Conservation (phyloP, 2,113 vertebrate genomes). For the Gadus chalcogrammus region DNA sequence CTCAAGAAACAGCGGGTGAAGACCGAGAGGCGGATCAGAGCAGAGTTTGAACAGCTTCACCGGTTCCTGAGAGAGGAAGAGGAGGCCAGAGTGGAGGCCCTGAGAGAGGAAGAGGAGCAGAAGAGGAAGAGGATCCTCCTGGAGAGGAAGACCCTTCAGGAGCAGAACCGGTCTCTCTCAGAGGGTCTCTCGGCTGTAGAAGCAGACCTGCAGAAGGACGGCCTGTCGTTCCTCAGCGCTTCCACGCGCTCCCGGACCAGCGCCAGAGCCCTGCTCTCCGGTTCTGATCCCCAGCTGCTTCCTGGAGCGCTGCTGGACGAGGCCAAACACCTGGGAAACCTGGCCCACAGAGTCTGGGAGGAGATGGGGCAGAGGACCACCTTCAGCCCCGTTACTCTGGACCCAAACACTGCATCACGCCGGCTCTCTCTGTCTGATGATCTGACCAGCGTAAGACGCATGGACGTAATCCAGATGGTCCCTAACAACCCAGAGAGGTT, state of each 20-base stretch:
- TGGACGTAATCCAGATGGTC: conserved; percentile 4
- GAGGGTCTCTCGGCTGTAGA: conserved; percentile 39
- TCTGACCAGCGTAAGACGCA: conserved; percentile 31
- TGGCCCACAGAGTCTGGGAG: conserved; percentile 48
- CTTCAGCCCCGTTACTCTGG: conserved; percentile 49
- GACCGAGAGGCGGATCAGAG: conserved; percentile 45
- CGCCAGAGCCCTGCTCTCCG: conserved; percentile 28
- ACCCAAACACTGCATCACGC: conserved; percentile 35
- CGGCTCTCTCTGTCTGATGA: conserved; percentile 46
- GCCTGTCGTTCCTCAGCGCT: conserved; percentile 29
- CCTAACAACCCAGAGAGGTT: conserved; percentile 45
- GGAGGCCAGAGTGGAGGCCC: conserved; percentile 41
- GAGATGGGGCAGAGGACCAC: conserved; percentile 40
- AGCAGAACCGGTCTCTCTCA: conserved; percentile 44
- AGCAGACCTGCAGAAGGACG: conserved; percentile 37
- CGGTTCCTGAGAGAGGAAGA: conserved; percentile 51
- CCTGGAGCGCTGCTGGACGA: conserved; percentile 37
- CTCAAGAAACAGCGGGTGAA: conserved; percentile 31
- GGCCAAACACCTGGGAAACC: conserved; percentile 56
- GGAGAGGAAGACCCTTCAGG: conserved; percentile 25
- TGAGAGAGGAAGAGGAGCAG: conserved; percentile 46
- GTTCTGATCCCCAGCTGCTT: conserved; percentile 35
- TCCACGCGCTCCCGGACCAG: conserved; percentile 36
- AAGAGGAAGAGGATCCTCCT: conserved; percentile 21
- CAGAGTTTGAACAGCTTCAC: conserved; percentile 29